Conservation (phyloP, 2,888 invertebrate species). For the Pocota personata region DNA sequence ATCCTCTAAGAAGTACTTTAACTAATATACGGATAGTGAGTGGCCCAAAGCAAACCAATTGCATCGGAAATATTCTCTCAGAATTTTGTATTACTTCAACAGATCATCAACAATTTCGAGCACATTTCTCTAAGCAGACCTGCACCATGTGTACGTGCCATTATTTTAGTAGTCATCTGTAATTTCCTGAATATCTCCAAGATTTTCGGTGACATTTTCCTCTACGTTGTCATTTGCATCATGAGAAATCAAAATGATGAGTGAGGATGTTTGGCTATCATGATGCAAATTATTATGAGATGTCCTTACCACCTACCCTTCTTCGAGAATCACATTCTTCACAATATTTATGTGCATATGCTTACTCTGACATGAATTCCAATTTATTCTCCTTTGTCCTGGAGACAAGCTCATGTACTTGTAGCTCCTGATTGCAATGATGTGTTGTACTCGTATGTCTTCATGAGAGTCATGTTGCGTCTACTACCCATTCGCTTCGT, state of each 20-base stretch:
- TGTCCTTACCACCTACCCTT: neutral
- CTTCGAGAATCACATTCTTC: constrained; percentile 26
- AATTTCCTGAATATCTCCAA: constrained; percentile 32
- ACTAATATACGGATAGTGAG: too few relatives aligned
- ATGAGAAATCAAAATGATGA: constrained; percentile 33
- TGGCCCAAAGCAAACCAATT: too few relatives aligned
- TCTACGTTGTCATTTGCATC: constrained; percentile 39
- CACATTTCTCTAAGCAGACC: neutral
- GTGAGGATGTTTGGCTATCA: constrained; percentile 38
- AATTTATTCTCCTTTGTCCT: constrained; percentile 60
- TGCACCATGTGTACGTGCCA: neutral
- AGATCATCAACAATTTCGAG: neutral
- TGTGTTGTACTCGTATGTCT: constrained; percentile 15
- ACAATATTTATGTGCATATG: constrained; percentile 56
- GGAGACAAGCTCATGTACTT: constrained; percentile 1
- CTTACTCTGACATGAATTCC: constrained; percentile 59
- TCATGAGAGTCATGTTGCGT: neutral
- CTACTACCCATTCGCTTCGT: neutral
- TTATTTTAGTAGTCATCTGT: constrained; percentile 37
- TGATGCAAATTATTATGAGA: constrained; percentile 26
- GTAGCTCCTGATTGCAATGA: constrained; percentile 44
- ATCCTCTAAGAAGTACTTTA: too few relatives aligned
- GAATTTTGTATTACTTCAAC: too few relatives aligned
- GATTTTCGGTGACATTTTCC: constrained; percentile 16
- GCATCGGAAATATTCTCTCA: too few relatives aligned